phyloP scores from a whole-genome alignment of 2,888 invertebrate species.

The Gerris lacustris region DNA sequence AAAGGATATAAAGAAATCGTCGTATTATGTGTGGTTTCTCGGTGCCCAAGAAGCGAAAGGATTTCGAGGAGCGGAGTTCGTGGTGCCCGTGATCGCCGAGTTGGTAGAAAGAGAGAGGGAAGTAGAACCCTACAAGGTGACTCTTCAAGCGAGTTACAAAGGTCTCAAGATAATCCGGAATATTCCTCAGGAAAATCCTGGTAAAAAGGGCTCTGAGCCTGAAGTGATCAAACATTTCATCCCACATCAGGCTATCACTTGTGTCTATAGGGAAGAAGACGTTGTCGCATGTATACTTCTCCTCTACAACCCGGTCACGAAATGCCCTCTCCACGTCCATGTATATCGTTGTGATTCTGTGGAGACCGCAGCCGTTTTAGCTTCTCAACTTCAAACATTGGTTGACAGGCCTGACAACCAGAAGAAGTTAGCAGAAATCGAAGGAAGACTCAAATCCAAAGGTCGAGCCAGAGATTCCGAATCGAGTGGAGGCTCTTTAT shows the following conservation, averaged over 20 bases:
- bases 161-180: conserved; percentile 89
- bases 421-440: conserved; percentile 71
- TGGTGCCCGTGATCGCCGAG: conserved; percentile 71
- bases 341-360: conserved; percentile 89
- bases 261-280: conserved; percentile 79
- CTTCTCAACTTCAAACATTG: conserved; percentile 69
- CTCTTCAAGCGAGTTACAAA: conserved; percentile 70
- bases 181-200: conserved; percentile 35
- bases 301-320: conserved; percentile 85
- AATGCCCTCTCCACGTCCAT: conserved; percentile 89
- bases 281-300: conserved; percentile 86
- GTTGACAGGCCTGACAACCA: conserved; percentile 72
- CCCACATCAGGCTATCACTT: conserved; percentile 84
- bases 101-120: conserved; percentile 72
- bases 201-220: conserved; percentile 35
- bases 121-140: conserved; percentile 80
- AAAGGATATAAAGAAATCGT: conserved; percentile 79
- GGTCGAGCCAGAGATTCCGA: conserved; percentile 33
- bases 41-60: conserved; percentile 92
- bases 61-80: conserved; percentile 69
- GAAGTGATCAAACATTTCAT: conserved; percentile 85
- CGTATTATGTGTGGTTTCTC: conserved; percentile 86
- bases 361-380: conserved; percentile 78
- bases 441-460: conserved; percentile 44
- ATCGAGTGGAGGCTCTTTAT: conserved; percentile 30